Evolutionary conservation across 2,888 invertebrate genomes (phyloP).

Genomic region (Ennomos quercinarius): DNA sequence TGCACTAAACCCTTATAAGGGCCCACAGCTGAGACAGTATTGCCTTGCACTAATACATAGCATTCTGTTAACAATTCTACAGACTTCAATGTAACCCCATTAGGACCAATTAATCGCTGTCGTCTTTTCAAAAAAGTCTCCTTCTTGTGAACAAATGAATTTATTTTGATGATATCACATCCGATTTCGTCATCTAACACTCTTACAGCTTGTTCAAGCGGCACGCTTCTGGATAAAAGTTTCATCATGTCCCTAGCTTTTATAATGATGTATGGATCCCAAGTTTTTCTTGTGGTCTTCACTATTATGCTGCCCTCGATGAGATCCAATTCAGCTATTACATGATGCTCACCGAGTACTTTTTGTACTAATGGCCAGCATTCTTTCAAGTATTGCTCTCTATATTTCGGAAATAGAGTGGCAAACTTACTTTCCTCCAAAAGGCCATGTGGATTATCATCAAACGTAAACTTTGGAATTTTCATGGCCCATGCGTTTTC

Average conservation of each 20-base stretch:
- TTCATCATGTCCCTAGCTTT: constrained; percentile 99
- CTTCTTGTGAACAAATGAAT: constrained; percentile 94
- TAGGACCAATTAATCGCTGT: constrained; percentile 97
- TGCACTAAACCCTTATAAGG: constrained; percentile 96
- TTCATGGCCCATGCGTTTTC: constrained; percentile 95
- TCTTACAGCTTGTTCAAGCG: constrained; percentile 96
- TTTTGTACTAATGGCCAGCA: constrained; percentile 98
- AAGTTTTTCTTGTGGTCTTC: constrained; percentile 97
- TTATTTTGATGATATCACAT: constrained; percentile 98
- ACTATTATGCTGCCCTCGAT: constrained; percentile 98
- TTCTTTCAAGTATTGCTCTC: constrained; percentile 97
- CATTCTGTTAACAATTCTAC: constrained; percentile 98
- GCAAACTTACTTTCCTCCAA: constrained; percentile 98
- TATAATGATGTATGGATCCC: constrained; percentile 98
- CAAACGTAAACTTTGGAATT: constrained; percentile 94
- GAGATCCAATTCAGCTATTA: constrained; percentile 95
- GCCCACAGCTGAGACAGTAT: constrained; percentile 98
- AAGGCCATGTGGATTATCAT: constrained; percentile 95
- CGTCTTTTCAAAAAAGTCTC: constrained; percentile 98
- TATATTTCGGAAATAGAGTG: constrained; percentile 97
- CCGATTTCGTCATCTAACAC: constrained; percentile 95
- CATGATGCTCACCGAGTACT: constrained; percentile 90
- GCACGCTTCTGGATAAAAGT: constrained; percentile 97
- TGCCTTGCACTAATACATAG: constrained; percentile 98
- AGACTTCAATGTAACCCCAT: constrained; percentile 98